Evolutionary conservation across 2,888 invertebrate genomes (phyloP), one percentile per base, ranked within the genome.

Genomic region (Eupeodes latifasciatus): DNA sequence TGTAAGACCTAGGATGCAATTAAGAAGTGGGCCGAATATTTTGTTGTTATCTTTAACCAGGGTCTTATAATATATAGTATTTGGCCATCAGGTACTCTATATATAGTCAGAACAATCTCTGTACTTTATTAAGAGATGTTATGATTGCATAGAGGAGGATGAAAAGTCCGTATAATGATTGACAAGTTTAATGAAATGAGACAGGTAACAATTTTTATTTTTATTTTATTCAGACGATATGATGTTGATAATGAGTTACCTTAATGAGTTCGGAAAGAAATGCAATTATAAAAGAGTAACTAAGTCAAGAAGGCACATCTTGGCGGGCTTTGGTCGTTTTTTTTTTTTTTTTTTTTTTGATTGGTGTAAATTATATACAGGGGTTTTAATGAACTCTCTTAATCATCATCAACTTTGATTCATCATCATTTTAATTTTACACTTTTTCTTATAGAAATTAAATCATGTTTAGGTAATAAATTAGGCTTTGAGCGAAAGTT

Each of bases 141-240:
- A 27, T 47, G 66, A 66, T 66, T 66, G 12, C 44, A 44, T 57
- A 34, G 19, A 14, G 34, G 61, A 53, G n/a, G 27, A 71, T 34
- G 16, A 12, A 55, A 62, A 67, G 69, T 67, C 40, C 64, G 66
- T 78, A 71, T 69, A 77, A 72, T 81, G 85, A 85, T 81, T 85
- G 77, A 77, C 67, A 74, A 74, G 64, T 81, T 85, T 76, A 74
- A 81, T 85, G 62, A 74, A 81, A 51, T 49, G 72, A 72, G 72
- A 72, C 44, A 72, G 72, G 72, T 59, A 59, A 49, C 6, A 34
- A 47, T 59, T 47, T 59, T 27, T 19, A 19, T 72, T 4, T n/a
- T 44, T n/a, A 19, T 27, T 27, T 3, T 27, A 2, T 27, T 27
- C 3, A 27, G 27, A 27, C 1, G 40, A 40, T 40, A 4, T 40